Evolutionary conservation across 2,797 vertebrate genomes (phyloP), one percentile per base, ranked within the genome.

Genomic region (Perdix hodgsoniae): DNA sequence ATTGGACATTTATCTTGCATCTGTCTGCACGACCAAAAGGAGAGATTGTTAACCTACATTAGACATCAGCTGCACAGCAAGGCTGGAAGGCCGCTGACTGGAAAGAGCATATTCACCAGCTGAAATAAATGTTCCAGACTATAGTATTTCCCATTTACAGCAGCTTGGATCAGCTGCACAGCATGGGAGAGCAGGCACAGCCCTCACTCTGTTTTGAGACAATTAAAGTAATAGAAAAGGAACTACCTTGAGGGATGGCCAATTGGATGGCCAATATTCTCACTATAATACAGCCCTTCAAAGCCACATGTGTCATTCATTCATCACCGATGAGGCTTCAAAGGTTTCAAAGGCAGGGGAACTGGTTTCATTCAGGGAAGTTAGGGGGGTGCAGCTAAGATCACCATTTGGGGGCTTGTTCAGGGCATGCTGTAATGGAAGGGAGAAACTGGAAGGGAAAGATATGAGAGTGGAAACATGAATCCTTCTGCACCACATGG

Each of bases 81-180:
- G 78, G 40, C 69, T 93, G 57, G 69, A 90, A 83, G 66, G 47
- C 59, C 29, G n/a, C 2, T 2, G 56, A 26, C 0, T 64, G 85
- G 54, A 90, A 96, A 84, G 37, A 88, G 77, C 72, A 71, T 64
- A 45, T 7, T 70, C 44, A 80, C 67, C 92, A 96, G 90, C 84
- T 94, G 81, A 94, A 97, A 92, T 6, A 72, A 71, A 40, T 84
- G 67, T 81, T 96, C 75, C 78, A 91, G 61, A 49, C 76, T 80
- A 47, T 11, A 67, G 27, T 35, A 74, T 18, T 88, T 86, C 65
- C 4, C 56, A 7, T 81, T 73, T 52, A 66, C 59, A 82, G 79
- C 64, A 35, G n/a, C 16, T 42, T 80, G 44, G 16, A 6, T 73
- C 70, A 66, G 18, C 60, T 78, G 65, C 40, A 86, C 52, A 69